Conservation (phyloP, 2,888 invertebrate species). For the Agrotis ipsilon region DNA sequence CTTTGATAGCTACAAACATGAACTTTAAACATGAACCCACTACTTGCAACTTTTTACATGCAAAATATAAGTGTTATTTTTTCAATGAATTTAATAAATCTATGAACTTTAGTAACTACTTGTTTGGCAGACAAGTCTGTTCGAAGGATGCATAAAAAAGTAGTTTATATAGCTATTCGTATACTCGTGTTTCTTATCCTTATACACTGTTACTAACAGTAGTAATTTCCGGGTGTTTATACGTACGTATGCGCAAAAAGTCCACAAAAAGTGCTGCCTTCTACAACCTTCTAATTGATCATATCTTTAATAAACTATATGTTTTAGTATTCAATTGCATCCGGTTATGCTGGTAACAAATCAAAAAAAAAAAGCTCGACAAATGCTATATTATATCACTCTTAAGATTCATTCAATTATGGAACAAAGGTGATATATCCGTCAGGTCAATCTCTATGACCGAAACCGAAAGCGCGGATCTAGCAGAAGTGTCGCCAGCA, state of each 20-base stretch:
- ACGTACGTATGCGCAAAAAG: background rate
- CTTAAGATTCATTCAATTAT: background rate
- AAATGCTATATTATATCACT: background rate
- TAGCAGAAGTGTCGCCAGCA: conserved; percentile 82
- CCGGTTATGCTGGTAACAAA: background rate
- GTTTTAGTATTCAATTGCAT: background rate
- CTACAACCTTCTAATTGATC: conserved; percentile 31
- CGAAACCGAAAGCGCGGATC: conserved; percentile 78
- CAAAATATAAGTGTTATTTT: conserved; percentile 4
- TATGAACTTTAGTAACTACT: background rate
- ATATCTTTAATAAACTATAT: conserved; percentile 9
- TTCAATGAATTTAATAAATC: background rate
- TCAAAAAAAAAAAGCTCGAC: background rate
- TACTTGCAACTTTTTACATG: conserved; percentile 10
- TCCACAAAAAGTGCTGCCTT: conserved; percentile 25
- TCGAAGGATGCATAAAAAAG: conserved; percentile 30
- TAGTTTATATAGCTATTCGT: conserved; percentile 7
- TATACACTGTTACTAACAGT: background rate
- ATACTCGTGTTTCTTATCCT: conserved; percentile 17
- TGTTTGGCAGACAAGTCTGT: conserved; percentile 1
- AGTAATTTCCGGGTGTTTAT: conserved; percentile 36
- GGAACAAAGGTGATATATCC: conserved; percentile 21
- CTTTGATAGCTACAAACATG: background rate
- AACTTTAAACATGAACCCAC: background rate
- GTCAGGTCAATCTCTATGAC: conserved; percentile 32